Evolutionary conservation across 2,888 invertebrate genomes (phyloP), one percentile per base, ranked within the genome.

Genomic region (Aspidiotus rigidus): DNA sequence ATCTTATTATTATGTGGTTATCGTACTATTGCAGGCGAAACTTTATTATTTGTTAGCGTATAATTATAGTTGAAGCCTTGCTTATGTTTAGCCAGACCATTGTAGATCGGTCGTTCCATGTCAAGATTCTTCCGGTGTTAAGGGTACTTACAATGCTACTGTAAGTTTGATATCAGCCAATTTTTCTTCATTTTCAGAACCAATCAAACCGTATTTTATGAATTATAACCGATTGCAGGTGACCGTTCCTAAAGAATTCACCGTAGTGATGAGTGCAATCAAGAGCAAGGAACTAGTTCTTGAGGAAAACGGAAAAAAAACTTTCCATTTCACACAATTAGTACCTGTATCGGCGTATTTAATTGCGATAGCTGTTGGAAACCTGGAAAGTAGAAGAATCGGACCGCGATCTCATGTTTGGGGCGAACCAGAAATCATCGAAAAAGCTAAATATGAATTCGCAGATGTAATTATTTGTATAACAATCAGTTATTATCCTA

Each of bases 91-190:
- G 86, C 88, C 91, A 2, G 93, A 93, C 73, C 91, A 93, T 80
- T 91, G 92, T 0, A 84, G 95, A 59, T 90, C 94, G 3, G 84
- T 95, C 73, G 74, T 94, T 3, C 96, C 96, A 0, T 95, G 94
- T 76, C 95, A 96, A 80, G 93, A 96, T 80, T 87, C 93, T 0
- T 95, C 96, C 0, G 84, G 86, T 0, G 89, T 94, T 0, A 97
- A 97, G 80, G 85, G 87, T 73, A 87, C 90, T 0, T 96, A 93
- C 77, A 82, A 84, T 67, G 91, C 92, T 9, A 82, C 77, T 77
- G 82, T 83, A 76, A 76, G 77, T 77, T 28, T 28, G 5, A 3
- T 28, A 28, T 28, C 1, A 28, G 28, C 28, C 5, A 2, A 39
- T 28, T 28, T 60, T 49, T 11, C 49, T 49, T n/a, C 49, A 2